Conservation (phyloP, 2,113 vertebrate species). For the Petaurus breviceps region DNA sequence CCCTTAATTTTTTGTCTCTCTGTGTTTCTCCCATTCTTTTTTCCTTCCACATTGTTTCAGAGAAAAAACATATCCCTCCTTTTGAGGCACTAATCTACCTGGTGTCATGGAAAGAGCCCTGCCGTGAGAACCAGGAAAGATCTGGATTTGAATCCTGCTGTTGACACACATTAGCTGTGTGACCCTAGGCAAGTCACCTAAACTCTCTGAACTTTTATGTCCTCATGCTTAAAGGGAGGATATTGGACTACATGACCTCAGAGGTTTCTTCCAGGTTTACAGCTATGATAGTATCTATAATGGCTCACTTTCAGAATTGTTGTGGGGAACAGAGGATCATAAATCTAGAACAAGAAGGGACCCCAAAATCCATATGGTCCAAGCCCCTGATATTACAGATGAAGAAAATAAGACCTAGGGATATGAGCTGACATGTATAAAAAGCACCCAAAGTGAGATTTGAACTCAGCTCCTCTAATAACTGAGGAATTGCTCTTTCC, state of each 20-base stretch:
- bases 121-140: neutral
- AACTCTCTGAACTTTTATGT: neutral
- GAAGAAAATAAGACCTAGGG: neutral
- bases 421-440: neutral
- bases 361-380: neutral
- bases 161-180: neutral
- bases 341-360: neutral
- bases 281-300: neutral
- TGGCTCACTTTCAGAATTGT: neutral
- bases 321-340: neutral
- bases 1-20: neutral
- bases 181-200: neutral
- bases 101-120: neutral
- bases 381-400: neutral
- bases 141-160: neutral
- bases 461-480: neutral
- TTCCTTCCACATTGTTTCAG: neutral
- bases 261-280: neutral
- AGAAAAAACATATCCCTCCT: neutral
- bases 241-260: neutral
- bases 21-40: neutral
- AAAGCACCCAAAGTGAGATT: neutral
- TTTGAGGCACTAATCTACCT: neutral
- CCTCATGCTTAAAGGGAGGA: neutral
- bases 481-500: neutral